Conservation (phyloP, 2,888 invertebrate species). For the Scrobipalpa atriplicella region DNA sequence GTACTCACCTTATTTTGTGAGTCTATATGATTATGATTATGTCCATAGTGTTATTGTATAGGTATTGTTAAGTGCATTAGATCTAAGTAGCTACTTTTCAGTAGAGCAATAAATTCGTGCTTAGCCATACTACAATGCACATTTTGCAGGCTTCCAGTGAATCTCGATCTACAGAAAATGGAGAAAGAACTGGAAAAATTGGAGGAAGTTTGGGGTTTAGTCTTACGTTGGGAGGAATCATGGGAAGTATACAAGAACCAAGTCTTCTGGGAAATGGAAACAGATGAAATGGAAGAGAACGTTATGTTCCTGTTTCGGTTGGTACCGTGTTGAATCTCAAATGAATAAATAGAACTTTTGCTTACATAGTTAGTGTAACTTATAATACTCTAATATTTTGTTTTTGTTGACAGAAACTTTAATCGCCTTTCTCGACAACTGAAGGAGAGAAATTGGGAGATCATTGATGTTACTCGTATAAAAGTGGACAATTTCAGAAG, state of each 20-base stretch:
- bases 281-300: slow-evolving; percentile 89
- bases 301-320: slow-evolving; percentile 85
- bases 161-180: slow-evolving; percentile 85
- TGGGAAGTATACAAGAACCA: slow-evolving; percentile 91
- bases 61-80: too few species aligned
- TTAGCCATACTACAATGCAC: slow-evolving; percentile 1
- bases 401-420: slow-evolving; percentile 80
- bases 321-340: too few species aligned
- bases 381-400: too few species aligned
- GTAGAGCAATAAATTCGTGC: not conserved
- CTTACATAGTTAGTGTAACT: too few species aligned
- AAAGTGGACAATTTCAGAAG: slow-evolving; percentile 91
- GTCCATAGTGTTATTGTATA: too few species aligned
- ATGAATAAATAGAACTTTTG: too few species aligned
- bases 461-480: slow-evolving; percentile 87
- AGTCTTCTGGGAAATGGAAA: slow-evolving; percentile 90
- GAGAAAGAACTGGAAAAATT: slow-evolving; percentile 87
- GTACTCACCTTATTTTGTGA: not conserved
- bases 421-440: slow-evolving; percentile 86
- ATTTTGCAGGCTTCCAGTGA: slow-evolving; percentile 85
- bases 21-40: too few species aligned
- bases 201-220: slow-evolving; percentile 90
- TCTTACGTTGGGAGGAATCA: slow-evolving; percentile 90
- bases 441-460: slow-evolving; percentile 89
- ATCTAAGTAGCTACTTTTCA: too few species aligned